Evolutionary conservation across 2,113 vertebrate species (phyloP).

Genomic region (Zapornia atra): DNA sequence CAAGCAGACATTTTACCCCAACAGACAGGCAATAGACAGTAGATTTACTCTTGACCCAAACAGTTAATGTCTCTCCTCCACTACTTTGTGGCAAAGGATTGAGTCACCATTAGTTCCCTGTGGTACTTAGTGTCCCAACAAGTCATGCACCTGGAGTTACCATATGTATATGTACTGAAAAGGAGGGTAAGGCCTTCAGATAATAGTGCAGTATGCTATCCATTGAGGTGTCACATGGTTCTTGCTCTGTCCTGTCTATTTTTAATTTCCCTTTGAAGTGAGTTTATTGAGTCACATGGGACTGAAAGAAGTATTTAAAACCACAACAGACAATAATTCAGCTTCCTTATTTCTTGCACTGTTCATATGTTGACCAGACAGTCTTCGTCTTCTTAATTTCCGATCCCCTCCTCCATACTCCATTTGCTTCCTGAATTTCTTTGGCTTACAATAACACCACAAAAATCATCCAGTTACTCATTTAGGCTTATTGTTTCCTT

Average conservation of each 20-base stretch:
- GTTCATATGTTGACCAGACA: not conserved
- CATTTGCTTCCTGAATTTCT: not conserved
- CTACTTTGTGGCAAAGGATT: not conserved
- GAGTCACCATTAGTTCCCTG: not conserved
- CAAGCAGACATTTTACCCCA: not conserved
- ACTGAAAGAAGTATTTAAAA: not conserved
- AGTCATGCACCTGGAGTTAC: not conserved
- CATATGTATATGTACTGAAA: not conserved
- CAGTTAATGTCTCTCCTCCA: not conserved
- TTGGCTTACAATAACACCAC: not conserved
- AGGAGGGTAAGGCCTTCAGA: not conserved
- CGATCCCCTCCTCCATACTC: not conserved
- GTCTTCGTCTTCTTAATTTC: not conserved
- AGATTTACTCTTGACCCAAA: not conserved
- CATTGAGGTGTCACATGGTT: not conserved
- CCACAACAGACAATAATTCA: not conserved
- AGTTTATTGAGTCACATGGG: not conserved
- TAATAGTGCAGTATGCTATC: not conserved
- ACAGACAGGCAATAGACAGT: not conserved
- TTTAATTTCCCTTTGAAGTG: conserved; percentile 36
- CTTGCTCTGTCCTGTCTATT: not conserved
- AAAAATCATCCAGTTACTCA: not conserved
- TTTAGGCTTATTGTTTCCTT: not conserved
- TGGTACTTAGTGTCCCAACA: not conserved
- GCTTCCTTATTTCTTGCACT: conserved; percentile 19